Base-by-base conservation (phyloP, 1,140 invertebrate genomes). In the Temnothorax nylanderi region DNA sequence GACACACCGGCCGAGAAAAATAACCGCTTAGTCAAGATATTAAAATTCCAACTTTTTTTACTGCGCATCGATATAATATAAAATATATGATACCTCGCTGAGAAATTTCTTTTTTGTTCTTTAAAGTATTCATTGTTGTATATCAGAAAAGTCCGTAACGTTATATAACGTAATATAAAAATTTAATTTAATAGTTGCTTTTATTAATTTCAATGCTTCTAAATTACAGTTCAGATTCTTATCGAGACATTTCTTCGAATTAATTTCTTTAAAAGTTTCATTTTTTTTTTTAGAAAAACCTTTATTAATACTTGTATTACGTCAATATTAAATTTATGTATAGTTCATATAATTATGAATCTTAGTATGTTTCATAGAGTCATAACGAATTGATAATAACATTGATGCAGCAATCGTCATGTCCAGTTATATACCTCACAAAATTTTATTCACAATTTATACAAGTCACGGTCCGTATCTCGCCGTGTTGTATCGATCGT, bases 11-110 rank as follows among this genome's bases (percentile, higher is more conserved):
- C 56, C 47, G 54, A 80, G 82, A 81, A 85, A 87, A 90, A 90
- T 69, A 90, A 82, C 54, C 85, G 86, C 62, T 85, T 80, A 89
- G 78, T 49, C 67, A 85, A 85, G 80, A 87, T 90, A 90, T 90
- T 90, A 90, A 90, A 90, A 90, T 90, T 89, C 75, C 67, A 58
- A 76, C 51, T 54, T 64, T 87, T 37, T 56, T 54, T 41, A 26
- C 21, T n/a, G 37, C 16, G 18, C 80, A 71, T 89, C 78, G 77
- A 84, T 87, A 64, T 64, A 37, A 49, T 56, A 26, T 26, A 26
- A 26, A 26, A 26, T 26, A 26, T 26, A 67, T 54, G 18, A 32
- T 41, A 64, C 13, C 13, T 71, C 44, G 76, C 34, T 2, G 18
- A 82, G 64, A 75, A 89, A 87, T 89, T 88, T 65, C 69, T 82